Percentiles rank a stretch among this genome's conserved stretches.
Conservation (phyloP, 1,140 invertebrate genomes). For the Hycleus cichorii region DNA sequence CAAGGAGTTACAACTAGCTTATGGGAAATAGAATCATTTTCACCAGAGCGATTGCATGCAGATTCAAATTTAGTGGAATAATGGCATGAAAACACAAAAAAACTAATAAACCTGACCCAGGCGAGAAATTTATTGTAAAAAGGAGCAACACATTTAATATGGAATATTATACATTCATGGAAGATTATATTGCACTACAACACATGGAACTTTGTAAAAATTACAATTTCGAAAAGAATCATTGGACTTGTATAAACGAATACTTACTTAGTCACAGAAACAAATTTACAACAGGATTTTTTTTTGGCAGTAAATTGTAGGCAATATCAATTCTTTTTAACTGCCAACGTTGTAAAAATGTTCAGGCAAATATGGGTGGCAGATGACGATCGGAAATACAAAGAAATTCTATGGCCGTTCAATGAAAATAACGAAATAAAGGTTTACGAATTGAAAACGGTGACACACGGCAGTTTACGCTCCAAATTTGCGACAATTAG, state of each 20-base stretch:
- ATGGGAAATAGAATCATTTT: too few relatives aligned
- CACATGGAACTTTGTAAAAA: too few relatives aligned
- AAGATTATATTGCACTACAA: too few relatives aligned
- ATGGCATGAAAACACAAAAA: too few relatives aligned
- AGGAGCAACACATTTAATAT: not conserved
- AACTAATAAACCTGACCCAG: too few relatives aligned
- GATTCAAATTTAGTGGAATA: too few relatives aligned
- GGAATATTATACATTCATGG: constrained; percentile 5
- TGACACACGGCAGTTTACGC: constrained; percentile 29
- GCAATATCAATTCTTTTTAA: constrained; percentile 19
- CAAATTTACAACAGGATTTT: constrained; percentile 36
- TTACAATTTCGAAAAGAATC: not conserved
- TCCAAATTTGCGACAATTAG: constrained; percentile 27
- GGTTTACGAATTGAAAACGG: not conserved
- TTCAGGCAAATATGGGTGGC: not conserved
- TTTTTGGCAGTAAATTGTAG: constrained; percentile 36
- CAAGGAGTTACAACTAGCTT: too few relatives aligned
- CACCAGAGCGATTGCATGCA: too few relatives aligned
- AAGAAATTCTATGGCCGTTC: too few relatives aligned
- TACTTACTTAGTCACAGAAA: constrained; percentile 32
- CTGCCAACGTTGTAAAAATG: not conserved
- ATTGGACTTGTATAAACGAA: constrained; percentile 33
- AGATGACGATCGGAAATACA: too few relatives aligned
- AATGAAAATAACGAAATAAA: too few relatives aligned
- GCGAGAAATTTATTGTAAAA: constrained; percentile 9